Evolutionary conservation across 2,797 vertebrate species (phyloP), one percentile per base, ranked within the genome.

Genomic region (Melanogrammus aeglefinus): DNA sequence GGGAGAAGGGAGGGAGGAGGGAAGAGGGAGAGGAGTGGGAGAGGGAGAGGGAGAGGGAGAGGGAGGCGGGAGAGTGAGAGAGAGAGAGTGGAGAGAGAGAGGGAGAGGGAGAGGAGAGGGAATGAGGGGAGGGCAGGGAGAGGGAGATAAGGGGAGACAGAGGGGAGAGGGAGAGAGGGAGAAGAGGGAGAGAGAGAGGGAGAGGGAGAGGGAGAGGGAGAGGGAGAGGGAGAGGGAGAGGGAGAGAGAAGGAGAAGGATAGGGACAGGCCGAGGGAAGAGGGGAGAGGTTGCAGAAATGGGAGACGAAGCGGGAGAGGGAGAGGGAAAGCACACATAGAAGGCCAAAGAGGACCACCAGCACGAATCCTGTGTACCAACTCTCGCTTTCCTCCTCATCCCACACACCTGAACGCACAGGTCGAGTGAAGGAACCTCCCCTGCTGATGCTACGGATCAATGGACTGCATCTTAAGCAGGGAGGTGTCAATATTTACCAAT

Each of bases 401-500:
- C 57, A 24, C 88, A 91, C 93, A 95, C 88, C 92, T 94, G 88
- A 90, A 84, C 76, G 87, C 90, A 91, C 92, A 91, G 93, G 94
- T 93, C 91, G 90, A 86, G 87, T 83, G 91, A 92, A 84, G 92
- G 92, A 10, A 63, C 57, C 57, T n/a, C 21, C 57, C 57, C n/a
- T 13, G 16, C 16, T 18, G 44, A 18, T 7, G 38, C 87, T 87
- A 83, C 75, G 87, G 92, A 92, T 89, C 75, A 87, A 86, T 91
- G 91, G 85, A 4, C 84, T 2, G 33, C 91, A 92, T 90, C 91
- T 91, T 85, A 90, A 87, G 84, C 92, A 89, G 86, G 75, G 83
- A 39, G 89, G 87, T 75, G 80, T 87, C 86, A 95, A 94, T 95
- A 93, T 93, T 94, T 93, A 93, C 92, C 92, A 88, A 89, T 85